Evolutionary conservation across 2,797 vertebrate species (phyloP), one percentile per base, ranked within the genome.

Genomic region (Betta splendens): DNA sequence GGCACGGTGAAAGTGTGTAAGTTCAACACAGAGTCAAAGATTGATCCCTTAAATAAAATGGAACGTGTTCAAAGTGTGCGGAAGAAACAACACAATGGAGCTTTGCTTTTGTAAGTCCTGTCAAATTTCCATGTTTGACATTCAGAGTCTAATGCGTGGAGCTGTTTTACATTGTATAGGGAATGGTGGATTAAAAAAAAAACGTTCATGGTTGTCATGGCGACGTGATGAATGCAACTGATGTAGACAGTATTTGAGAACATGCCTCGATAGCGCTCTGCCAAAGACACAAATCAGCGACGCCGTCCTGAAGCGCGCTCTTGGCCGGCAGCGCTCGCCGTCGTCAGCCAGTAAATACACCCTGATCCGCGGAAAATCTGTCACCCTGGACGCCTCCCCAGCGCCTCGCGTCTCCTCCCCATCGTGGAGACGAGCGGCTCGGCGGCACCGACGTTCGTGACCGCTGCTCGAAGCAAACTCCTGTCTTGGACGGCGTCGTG

Each of bases 341-440:
- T 74, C 69, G 78, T 52, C 65, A 53, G 65, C 58, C 77, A 56
- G 40, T 74, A 75, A 80, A 83, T 75, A 64, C 47, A 40, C 43
- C 17, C 69, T 61, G 67, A 84, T 79, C 71, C 64, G 44, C 38
- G 40, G 55, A 65, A 80, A 81, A 80, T 77, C 78, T 81, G 80
- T 77, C 66, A 63, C 40, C 44, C 66, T 35, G 43, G 46, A 74
- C 20, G 58, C 54, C 33, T 52, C 46, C 39, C 8, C 26, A 38
- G 50, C 44, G 35, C 28, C 28, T 4, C 25, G 21, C 39, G 25
- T 32, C 10, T 55, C 52, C 33, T 5, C 59, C 49, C 32, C 29
- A 54, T 38, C 12, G 33, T 31, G 43, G n/a, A 32, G 10, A 39
- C 16, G 38, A 20, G 13, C 32, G 39, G 43, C 45, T 61, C 44